Base-by-base conservation (phyloP, 1,140 invertebrate genomes). In the Leptonema lineaticorne region DNA sequence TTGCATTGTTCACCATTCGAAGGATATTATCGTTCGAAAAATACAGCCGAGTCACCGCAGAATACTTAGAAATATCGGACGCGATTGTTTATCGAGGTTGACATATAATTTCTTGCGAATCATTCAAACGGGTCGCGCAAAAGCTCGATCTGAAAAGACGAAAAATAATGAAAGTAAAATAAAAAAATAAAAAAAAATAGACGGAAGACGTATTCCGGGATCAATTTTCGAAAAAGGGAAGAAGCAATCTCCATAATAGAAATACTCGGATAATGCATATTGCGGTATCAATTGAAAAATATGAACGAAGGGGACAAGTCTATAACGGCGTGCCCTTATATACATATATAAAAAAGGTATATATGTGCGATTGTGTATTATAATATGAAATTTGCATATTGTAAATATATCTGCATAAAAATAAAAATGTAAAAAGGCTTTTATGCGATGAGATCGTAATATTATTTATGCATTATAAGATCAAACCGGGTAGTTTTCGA, bases 181-280 rank as follows among this genome's bases (percentile, higher is more conserved):
- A n/a, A n/a, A n/a, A n/a, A n/a, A n/a, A n/a, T n/a, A n/a, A 41
- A 26, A n/a, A 41, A 24, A 18, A 62, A 7, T 18, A 18, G 41
- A 29, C 27, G 27, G 26, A 18, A 37, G 24, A 18, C 1, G 24
- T 59, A 29, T 11, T 26, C 20, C 28, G 30, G 26, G 62, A 64
- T 64, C 62, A 48, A 50, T 46, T 68, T 65, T 59, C 20, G 37
- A 62, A 60, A 22, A 50, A 37, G 69, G 57, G 37, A 53, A 27
- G 59, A 62, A 72, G 70, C 67, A 72, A 72, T 72, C 67, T 66
- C 57, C 63, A 66, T 72, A 72, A 68, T 72, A 72, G 70, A 26
- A 66, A 41, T 62, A 29, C 41, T 30, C 11, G 29, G 45, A 58
- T 71, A 63, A 68, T 68, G 67, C 53, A 50, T 56, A 68, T 67